phyloP scores from a whole-genome alignment of 2,888 invertebrate species.

The Zele albiditarsus region DNA sequence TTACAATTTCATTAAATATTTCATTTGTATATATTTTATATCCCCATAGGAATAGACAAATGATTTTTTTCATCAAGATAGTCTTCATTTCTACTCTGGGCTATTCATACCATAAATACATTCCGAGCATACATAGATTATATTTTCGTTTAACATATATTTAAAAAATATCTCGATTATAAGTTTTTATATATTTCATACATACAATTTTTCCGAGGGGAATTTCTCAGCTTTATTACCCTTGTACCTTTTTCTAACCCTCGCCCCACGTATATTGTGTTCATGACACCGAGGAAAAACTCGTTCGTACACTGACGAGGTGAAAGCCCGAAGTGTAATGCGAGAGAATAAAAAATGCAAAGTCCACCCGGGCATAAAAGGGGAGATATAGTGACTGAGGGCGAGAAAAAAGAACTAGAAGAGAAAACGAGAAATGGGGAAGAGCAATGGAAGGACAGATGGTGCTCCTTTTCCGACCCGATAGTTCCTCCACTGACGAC shows the following conservation, averaged over 20 bases:
- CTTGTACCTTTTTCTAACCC: slow-evolving; percentile 16
- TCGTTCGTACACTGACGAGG: slow-evolving; percentile 12
- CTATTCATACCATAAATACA: no score
- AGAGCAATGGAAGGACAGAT: neutral
- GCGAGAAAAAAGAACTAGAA: neutral
- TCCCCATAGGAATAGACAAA: no score
- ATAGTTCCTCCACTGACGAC: slow-evolving; percentile 19
- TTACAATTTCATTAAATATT: no score
- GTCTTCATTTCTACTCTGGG: no score
- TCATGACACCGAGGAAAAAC: slow-evolving; percentile 30
- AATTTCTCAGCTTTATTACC: slow-evolving; percentile 21
- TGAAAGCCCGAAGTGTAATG: slow-evolving; percentile 26
- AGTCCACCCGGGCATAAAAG: slow-evolving; percentile 10
- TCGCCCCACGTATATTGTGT: slow-evolving; percentile 26
- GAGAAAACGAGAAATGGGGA: neutral
- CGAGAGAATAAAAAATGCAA: slow-evolving; percentile 36
- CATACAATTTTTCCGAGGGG: neutral
- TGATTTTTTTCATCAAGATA: no score
- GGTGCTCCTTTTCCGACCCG: slow-evolving; percentile 17
- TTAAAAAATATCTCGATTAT: no score
- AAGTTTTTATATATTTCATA: neutral
- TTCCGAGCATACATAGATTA: no score
- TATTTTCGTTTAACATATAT: no score
- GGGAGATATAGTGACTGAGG: neutral
- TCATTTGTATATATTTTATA: no score